A percentile compares a stretch with the other conserved stretches of the same genome.
Evolutionary conservation across 2,888 invertebrate species (phyloP).

Genomic region (Noctua pronuba): DNA sequence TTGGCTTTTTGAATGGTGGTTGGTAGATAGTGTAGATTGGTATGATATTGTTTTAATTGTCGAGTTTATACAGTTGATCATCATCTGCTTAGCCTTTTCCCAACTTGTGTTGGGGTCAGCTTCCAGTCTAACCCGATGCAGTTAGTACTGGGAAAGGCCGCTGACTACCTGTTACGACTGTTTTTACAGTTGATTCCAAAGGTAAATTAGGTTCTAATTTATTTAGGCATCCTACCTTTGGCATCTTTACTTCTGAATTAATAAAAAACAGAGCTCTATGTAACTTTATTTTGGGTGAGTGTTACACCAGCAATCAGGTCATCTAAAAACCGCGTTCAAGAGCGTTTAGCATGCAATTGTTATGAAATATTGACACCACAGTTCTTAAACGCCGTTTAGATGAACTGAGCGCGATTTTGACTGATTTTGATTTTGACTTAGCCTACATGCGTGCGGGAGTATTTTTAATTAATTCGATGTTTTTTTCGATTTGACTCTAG

Average conservation of each 20-base stretch:
- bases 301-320: not conserved
- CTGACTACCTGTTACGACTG: not conserved
- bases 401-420: too few species aligned
- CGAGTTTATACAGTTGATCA: not conserved
- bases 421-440: too few species aligned
- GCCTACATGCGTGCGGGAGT: too few species aligned
- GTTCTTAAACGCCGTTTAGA: not conserved
- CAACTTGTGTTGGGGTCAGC: too few species aligned
- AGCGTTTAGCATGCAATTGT: not conserved
- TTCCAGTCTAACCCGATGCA: too few species aligned
- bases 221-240: not conserved
- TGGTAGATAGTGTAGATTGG: not conserved
- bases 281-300: not conserved
- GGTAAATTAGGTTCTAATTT: not conserved
- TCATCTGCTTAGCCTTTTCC: too few species aligned
- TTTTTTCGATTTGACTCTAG: not conserved
- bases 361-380: not conserved
- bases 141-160: too few species aligned
- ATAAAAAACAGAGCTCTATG: too few species aligned
- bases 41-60: not conserved
- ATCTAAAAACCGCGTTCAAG: not conserved
- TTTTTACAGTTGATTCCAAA: not conserved
- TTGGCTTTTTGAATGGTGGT: constrained; percentile 4
- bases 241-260: not conserved
- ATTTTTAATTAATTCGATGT: not conserved